phyloP scores from a whole-genome alignment of 2,888 invertebrate species.

The Lasioglossum zephyrum region DNA sequence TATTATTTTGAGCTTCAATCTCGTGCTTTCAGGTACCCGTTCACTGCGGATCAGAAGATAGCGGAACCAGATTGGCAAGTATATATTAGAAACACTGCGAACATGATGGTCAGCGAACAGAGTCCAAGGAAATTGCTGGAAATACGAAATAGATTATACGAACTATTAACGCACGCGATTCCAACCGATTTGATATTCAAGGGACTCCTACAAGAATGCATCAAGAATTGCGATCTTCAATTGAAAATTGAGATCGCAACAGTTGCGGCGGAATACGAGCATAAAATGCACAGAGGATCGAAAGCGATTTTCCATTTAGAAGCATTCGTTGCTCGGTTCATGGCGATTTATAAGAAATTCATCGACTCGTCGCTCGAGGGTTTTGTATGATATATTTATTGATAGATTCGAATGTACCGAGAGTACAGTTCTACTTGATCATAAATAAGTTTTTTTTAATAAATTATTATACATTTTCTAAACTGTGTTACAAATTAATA shows the following conservation, averaged over 20 bases:
- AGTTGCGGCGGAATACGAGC: constrained; percentile 95
- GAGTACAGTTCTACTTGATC: constrained; percentile 25
- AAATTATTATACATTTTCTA: constrained; percentile 37
- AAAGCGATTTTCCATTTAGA: constrained; percentile 98
- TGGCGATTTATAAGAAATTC: constrained; percentile 96
- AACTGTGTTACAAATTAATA: constrained; percentile 8
- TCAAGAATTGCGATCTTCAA: constrained; percentile 95
- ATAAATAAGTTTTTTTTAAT: constrained; percentile 25
- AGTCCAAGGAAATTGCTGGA: constrained; percentile 93
- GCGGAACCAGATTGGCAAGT: constrained; percentile 97
- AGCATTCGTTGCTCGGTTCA: constrained; percentile 98
- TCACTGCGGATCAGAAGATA: constrained; percentile 91
- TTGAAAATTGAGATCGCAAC: constrained; percentile 94
- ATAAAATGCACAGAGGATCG: constrained; percentile 95
- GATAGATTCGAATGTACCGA: constrained; percentile 14
- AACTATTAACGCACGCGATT: constrained; percentile 96
- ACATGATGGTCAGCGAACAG: constrained; percentile 94
- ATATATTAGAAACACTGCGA: constrained; percentile 94
- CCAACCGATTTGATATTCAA: constrained; percentile 96
- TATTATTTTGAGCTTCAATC: background rate
- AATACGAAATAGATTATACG: constrained; percentile 95
- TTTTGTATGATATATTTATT: constrained; percentile 78
- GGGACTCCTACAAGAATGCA: constrained; percentile 92
- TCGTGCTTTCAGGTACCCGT: constrained; percentile 88
- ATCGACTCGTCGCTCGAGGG: constrained; percentile 90